Evolutionary conservation across 2,888 invertebrate species (phyloP).

Genomic region (Ichneumon xanthorius): DNA sequence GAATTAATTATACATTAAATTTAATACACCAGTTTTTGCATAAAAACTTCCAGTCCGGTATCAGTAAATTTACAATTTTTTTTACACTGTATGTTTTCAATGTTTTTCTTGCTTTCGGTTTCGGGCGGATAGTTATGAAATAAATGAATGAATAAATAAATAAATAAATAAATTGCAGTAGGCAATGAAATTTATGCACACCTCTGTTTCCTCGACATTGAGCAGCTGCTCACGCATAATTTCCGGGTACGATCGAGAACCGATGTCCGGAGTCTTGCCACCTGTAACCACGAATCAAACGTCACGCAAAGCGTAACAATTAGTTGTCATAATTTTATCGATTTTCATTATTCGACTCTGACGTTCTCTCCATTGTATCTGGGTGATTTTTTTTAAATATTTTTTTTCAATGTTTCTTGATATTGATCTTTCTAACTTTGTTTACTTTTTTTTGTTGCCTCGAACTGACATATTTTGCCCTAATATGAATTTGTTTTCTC

Average conservation of each 20-base stretch:
- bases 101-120: no score
- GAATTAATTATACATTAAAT: no score
- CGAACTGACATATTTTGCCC: constrained; percentile 15
- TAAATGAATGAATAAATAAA: not conserved
- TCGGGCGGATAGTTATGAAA: not conserved
- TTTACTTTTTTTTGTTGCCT: constrained; percentile 41
- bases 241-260: constrained; percentile 97
- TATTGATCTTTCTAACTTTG: constrained; percentile 15
- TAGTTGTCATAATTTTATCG: constrained; percentile 74
- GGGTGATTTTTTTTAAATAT: constrained; percentile 28
- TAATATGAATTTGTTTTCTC: constrained; percentile 9
- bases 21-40: no score
- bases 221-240: constrained; percentile 98
- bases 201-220: constrained; percentile 96
- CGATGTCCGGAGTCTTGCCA: constrained; percentile 98
- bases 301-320: constrained; percentile 84
- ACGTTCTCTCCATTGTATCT: constrained; percentile 51
- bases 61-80: no score
- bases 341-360: constrained; percentile 53
- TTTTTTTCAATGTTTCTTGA: constrained; percentile 34
- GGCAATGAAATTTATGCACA: constrained; percentile 83
- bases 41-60: no score
- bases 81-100: no score
- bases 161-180: constrained; percentile 22
- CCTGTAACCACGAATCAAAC: constrained; percentile 89